phyloP scores from a whole-genome alignment of 1,140 invertebrate genomes.

The Brachionus calyciflorus region DNA sequence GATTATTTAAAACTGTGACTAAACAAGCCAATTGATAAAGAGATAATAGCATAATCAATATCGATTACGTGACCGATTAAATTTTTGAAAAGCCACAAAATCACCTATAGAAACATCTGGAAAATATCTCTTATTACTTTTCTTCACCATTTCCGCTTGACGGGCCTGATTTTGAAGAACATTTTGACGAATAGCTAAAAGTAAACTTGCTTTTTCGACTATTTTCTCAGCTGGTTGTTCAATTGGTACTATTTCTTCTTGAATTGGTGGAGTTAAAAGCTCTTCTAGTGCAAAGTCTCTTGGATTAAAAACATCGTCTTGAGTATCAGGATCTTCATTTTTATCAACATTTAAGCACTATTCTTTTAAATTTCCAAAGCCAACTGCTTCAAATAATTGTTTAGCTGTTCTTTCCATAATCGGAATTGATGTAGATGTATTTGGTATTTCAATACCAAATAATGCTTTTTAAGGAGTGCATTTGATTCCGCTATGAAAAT shows the following conservation, averaged over 20 bases:
- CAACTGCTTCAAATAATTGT: conserved; percentile 9
- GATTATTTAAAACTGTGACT: no score
- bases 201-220: not conserved
- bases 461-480: conserved; percentile 17
- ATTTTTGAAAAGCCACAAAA: not conserved
- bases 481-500: not conserved
- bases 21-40: conserved; percentile 15
- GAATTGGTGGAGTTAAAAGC: not conserved
- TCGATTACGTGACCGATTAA: not conserved
- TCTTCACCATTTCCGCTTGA: conserved; percentile 1
- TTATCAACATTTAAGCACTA: no score
- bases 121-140: not conserved
- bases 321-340: not conserved
- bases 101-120: conserved; percentile 9
- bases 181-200: not conserved
- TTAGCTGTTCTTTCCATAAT: conserved; percentile 1
- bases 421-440: no score
- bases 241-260: not conserved
- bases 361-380: not conserved
- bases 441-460: not conserved
- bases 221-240: not conserved
- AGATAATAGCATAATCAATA: not conserved
- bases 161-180: not conserved
- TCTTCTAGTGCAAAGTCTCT: not conserved
- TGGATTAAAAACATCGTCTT: not conserved